These are phyloP conservation scores for Acanthisitta chloris DNA, from an alignment of 2,113 vertebrate genomes.

Conservation along the genomic window DNA sequence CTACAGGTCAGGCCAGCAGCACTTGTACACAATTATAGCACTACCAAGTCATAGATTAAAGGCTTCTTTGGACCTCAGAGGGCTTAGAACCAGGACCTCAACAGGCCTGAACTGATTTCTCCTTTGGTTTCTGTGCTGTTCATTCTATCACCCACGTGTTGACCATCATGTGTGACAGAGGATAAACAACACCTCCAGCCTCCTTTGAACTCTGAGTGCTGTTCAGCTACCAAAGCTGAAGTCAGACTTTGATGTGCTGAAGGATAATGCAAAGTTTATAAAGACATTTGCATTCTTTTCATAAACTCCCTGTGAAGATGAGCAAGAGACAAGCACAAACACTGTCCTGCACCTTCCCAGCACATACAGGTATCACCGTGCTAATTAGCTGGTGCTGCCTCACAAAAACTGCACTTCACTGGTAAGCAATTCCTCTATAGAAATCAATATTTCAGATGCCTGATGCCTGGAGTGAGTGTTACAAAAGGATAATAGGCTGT, in stretches of 20 bases:
- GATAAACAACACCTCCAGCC: background rate
- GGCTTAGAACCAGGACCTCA: background rate
- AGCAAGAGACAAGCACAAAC: background rate
- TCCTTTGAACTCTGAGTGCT: background rate
- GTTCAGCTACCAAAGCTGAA: background rate
- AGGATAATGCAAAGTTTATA: background rate
- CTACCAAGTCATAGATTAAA: background rate
- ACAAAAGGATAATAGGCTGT: background rate
- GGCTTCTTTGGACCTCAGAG: background rate
- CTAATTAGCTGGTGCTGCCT: background rate
- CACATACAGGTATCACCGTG: rapidly evolving
- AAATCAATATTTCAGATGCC: background rate
- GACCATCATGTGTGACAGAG: background rate
- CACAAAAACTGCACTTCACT: background rate
- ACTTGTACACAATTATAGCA: background rate
- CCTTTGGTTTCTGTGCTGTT: background rate
- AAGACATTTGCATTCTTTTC: background rate
- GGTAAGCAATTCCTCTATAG: background rate
- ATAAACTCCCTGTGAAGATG: background rate
- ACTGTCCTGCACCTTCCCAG: background rate
- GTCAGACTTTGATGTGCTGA: background rate
- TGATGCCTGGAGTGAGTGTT: background rate
- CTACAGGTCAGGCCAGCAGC: background rate
- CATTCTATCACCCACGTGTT: rapidly evolving
- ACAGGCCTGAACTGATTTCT: background rate